phyloP scores from a whole-genome alignment of 92 coral and sea anemone genomes.

The Siderastrea siderea region DNA sequence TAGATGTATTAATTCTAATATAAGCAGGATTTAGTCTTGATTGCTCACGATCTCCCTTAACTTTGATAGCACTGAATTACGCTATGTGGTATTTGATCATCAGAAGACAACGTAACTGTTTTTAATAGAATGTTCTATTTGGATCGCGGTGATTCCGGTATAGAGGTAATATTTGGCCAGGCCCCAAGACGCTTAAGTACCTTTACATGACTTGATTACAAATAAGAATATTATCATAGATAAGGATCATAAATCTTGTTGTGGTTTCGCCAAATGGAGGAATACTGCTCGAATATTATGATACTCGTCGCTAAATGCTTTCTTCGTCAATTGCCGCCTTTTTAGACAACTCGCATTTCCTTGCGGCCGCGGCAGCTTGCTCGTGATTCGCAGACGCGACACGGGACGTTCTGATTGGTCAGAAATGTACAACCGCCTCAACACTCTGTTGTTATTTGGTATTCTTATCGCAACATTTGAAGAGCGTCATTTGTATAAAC shows the following conservation, averaged over 20 bases:
- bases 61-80: neutral
- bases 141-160: neutral
- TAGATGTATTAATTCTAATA: neutral
- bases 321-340: neutral
- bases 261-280: neutral
- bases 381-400: neutral
- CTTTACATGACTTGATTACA: neutral
- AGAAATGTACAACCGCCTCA: neutral
- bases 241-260: neutral
- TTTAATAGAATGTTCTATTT: neutral
- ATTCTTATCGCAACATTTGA: neutral
- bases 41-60: neutral
- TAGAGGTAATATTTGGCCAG: neutral
- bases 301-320: neutral
- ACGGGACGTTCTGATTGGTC: neutral
- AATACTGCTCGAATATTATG: constrained; percentile 1
- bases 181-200: neutral
- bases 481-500: constrained; percentile 18
- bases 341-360: neutral
- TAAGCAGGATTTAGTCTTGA: neutral
- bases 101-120: neutral
- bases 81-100: neutral
- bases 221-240: constrained; percentile 3
- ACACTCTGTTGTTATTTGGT: neutral
- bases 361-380: neutral